These are phyloP conservation scores for Megaustenia siamemsis DNA, from an alignment of 2,888 invertebrate species.

Conservation along the genomic window DNA sequence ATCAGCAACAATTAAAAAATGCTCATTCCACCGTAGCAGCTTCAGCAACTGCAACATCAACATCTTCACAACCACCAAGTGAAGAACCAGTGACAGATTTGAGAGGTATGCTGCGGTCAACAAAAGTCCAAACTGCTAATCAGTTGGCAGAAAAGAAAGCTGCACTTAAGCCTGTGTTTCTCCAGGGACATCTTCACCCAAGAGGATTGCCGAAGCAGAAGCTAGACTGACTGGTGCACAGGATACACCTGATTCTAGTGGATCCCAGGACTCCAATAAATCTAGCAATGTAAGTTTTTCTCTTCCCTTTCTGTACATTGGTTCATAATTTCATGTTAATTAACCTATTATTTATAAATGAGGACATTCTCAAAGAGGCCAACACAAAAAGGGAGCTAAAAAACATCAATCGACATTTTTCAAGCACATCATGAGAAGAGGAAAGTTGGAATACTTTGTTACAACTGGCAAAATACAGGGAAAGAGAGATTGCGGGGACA, in stretches of 20 bases:
- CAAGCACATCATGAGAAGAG: no score
- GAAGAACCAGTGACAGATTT: constrained; percentile 17
- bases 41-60: not conserved
- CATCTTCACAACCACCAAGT: constrained; percentile 7
- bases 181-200: not conserved
- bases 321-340: no score
- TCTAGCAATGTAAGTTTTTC: constrained; percentile 10
- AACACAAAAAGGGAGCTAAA: no score
- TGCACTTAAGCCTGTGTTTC: not conserved
- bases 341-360: no score
- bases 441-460: no score
- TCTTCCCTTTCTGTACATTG: no score
- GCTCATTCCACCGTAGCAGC: not conserved
- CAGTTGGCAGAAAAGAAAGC: not conserved
- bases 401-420: no score
- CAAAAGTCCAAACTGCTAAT: not conserved
- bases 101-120: not conserved
- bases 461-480: no score
- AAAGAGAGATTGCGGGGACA: no score
- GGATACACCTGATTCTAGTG: not conserved
- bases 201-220: not conserved
- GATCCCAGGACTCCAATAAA: not conserved
- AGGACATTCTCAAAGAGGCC: no score
- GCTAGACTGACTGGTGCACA: no score
- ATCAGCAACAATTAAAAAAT: not conserved